A percentile compares a stretch with the other conserved stretches of the same genome.
Conservation (phyloP, 2,113 vertebrate genomes). For the Percina caprodes region DNA sequence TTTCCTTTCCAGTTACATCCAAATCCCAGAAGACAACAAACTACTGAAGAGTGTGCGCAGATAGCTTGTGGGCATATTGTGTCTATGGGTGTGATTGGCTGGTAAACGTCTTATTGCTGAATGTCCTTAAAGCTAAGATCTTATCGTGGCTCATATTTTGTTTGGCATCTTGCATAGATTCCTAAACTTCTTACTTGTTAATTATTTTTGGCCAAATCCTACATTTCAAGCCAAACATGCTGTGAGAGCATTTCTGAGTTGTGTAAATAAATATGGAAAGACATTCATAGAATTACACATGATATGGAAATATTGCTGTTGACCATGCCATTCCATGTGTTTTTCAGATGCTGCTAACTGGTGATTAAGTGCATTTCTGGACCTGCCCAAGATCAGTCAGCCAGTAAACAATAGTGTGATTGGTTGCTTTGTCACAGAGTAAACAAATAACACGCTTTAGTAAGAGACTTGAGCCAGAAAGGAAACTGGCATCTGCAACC, state of each 20-base stretch:
- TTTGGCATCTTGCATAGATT: slow-evolving; percentile 62
- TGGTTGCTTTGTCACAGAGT: slow-evolving; percentile 61
- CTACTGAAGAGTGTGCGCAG: slow-evolving; percentile 3
- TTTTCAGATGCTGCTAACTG: slow-evolving; percentile 70
- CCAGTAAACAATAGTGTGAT: slow-evolving; percentile 76
- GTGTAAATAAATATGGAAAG: slow-evolving; percentile 72
- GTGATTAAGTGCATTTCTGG: slow-evolving; percentile 78
- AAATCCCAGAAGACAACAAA: slow-evolving; percentile 13
- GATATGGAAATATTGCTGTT: slow-evolving; percentile 70
- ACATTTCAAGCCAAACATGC: slow-evolving; percentile 4
- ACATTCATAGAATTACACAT: slow-evolving; percentile 59
- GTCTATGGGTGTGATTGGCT: not conserved
- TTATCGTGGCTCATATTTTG: slow-evolving; percentile 63
- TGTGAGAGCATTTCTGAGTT: slow-evolving; percentile 63
- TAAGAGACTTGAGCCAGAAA: slow-evolving; percentile 68
- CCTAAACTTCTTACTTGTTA: slow-evolving; percentile 46
- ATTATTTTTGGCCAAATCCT: slow-evolving; percentile 42
- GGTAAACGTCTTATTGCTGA: slow-evolving; percentile 42
- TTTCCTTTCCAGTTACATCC: slow-evolving; percentile 32
- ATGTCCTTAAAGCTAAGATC: slow-evolving; percentile 37
- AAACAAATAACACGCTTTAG: slow-evolving; percentile 81
- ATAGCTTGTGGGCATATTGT: slow-evolving; percentile 16
- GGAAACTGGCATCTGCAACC: slow-evolving; percentile 67
- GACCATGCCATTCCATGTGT: slow-evolving; percentile 67
- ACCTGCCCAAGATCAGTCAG: slow-evolving; percentile 55